A percentile compares a stretch with the other conserved stretches of the same genome.
These are phyloP conservation scores for Druceiella hillmani DNA, from an alignment of 2,888 invertebrate species.

Conservation along the genomic window DNA sequence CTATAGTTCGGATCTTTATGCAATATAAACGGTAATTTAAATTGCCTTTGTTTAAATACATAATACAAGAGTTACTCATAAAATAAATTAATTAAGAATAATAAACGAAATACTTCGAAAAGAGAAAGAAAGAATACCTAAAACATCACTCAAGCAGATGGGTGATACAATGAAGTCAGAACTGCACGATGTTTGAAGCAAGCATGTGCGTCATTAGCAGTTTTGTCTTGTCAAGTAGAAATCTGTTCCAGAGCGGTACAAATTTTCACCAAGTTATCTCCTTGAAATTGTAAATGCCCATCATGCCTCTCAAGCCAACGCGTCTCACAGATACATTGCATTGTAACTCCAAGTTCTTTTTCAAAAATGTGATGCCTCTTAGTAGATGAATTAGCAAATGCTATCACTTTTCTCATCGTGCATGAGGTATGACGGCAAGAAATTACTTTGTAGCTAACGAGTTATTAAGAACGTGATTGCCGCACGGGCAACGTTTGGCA, in stretches of 20 bases:
- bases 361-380: conserved; percentile 21
- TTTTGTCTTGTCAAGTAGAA: conserved; percentile 23
- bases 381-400: conserved; percentile 21
- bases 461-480: conserved; percentile 26
- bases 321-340: conserved; percentile 12
- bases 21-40: too few species aligned
- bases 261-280: conserved; percentile 17
- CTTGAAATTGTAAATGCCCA: conserved; percentile 21
- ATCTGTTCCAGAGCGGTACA: conserved; percentile 19
- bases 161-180: conserved; percentile 23
- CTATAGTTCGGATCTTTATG: too few species aligned
- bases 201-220: conserved; percentile 21
- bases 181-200: conserved; percentile 15
- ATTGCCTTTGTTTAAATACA: too few species aligned
- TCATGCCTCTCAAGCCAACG: conserved; percentile 25
- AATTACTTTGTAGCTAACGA: conserved; percentile 18
- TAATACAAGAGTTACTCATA: too few species aligned
- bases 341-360: conserved; percentile 15
- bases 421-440: conserved; percentile 19
- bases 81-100: too few species aligned
- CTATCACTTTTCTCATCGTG: conserved; percentile 20
- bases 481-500: conserved; percentile 24
- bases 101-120: too few species aligned
- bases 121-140: too few species aligned
- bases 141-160: conserved; percentile 15